phyloP scores from a whole-genome alignment of 2,888 invertebrate genomes.

The Beris morrisii region DNA sequence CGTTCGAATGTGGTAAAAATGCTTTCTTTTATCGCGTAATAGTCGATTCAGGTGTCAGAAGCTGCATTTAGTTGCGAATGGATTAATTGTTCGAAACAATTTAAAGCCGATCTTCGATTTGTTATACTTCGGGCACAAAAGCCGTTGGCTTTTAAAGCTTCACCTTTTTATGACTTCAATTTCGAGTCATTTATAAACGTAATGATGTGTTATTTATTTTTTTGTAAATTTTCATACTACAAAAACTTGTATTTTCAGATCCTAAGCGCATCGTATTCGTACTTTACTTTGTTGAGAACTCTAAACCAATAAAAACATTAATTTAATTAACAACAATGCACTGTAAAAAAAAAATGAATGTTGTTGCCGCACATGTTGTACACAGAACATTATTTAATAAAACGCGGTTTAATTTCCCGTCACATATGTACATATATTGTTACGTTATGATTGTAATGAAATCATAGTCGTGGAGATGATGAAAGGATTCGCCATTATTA shows the following conservation, averaged over 20 bases:
- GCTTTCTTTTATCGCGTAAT: not conserved
- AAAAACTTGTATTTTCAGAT: conserved; percentile 4
- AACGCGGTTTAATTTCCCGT: too few relatives aligned
- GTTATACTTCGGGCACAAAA: conserved; percentile 47
- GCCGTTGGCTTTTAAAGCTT: conserved; percentile 46
- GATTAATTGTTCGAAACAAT: conserved; percentile 42
- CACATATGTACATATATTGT: too few relatives aligned
- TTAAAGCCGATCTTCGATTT: conserved; percentile 46
- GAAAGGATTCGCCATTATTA: too few relatives aligned
- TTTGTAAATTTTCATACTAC: not conserved
- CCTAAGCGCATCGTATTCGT: conserved; percentile 11
- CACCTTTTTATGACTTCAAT: conserved; percentile 46
- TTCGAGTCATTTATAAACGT: conserved; percentile 49
- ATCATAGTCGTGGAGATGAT: too few relatives aligned
- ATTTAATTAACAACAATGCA: not conserved
- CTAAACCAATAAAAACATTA: not conserved
- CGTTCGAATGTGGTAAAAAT: not conserved
- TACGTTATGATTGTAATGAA: too few relatives aligned
- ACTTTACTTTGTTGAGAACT: conserved; percentile 3
- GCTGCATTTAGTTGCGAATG: conserved; percentile 48
- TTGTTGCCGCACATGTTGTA: too few relatives aligned
- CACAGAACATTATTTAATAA: too few relatives aligned
- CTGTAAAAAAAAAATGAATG: too few relatives aligned
- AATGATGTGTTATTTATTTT: conserved; percentile 19
- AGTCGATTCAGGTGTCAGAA: conserved; percentile 41